A percentile compares a stretch with the other conserved stretches of the same genome.
Evolutionary conservation across 1,140 invertebrate genomes (phyloP).

Genomic region (Hesperophylax magnus): DNA sequence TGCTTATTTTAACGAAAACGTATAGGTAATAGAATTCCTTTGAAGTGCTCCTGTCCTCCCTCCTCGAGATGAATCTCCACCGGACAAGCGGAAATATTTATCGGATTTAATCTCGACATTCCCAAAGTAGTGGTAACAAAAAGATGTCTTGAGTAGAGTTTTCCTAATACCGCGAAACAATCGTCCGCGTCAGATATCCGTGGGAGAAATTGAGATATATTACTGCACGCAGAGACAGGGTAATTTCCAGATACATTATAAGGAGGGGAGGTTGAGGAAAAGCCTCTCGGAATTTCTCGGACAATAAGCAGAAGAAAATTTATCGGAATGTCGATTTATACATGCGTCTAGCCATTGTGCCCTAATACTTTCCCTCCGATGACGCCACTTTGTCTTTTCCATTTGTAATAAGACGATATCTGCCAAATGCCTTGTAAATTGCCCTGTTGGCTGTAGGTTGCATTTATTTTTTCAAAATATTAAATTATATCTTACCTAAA

Average conservation of each 20-base stretch:
- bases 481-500: too few species aligned
- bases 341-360: conserved; percentile 18
- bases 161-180: conserved; percentile 23
- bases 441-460: neutral
- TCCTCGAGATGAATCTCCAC: neutral
- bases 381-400: neutral
- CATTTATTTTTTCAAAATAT: too few species aligned
- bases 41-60: neutral
- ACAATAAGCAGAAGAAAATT: conserved; percentile 52
- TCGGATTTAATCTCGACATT: conserved; percentile 38
- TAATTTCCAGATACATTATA: conserved; percentile 47
- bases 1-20: neutral
- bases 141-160: conserved; percentile 21
- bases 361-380: neutral
- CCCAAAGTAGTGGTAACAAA: neutral
- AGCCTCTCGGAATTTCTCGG: conserved; percentile 35
- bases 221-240: conserved; percentile 25
- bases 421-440: conserved; percentile 2
- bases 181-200: neutral
- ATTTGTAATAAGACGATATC: conserved; percentile 10
- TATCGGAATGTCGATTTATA: conserved; percentile 52
- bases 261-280: conserved; percentile 45
- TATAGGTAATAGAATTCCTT: neutral
- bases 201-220: conserved; percentile 38
- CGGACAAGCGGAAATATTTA: conserved; percentile 18